A percentile compares a stretch with the other conserved stretches of the same genome.
Evolutionary conservation across 1,140 invertebrate species (phyloP).

Genomic region (Drosophila teissieri): DNA sequence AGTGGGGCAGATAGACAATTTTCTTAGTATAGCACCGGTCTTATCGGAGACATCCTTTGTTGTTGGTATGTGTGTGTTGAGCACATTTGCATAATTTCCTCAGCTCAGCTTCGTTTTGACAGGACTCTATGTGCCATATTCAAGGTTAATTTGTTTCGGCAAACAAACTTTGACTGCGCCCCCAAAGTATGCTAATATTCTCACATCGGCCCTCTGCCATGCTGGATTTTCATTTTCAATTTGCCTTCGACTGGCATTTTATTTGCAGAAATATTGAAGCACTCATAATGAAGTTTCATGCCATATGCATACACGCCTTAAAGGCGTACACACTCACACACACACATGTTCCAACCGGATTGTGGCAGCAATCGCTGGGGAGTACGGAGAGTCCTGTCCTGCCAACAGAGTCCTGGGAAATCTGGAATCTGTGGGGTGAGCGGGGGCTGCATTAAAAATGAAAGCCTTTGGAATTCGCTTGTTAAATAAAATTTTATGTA

Average conservation of each 20-base stretch:
- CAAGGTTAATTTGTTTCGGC: slow-evolving; percentile 77
- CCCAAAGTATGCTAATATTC: slow-evolving; percentile 77
- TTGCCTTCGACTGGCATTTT: slow-evolving; percentile 48
- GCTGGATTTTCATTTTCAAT: slow-evolving; percentile 52
- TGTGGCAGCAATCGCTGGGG: slow-evolving; percentile 36
- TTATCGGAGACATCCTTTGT: slow-evolving; percentile 46
- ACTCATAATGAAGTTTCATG: slow-evolving; percentile 68
- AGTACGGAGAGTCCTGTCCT: slow-evolving; percentile 2
- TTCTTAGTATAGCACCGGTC: slow-evolving; percentile 14
- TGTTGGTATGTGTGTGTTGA: slow-evolving; percentile 13
- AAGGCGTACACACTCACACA: slow-evolving; percentile 22
- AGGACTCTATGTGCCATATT: slow-evolving; percentile 41
- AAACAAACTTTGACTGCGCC: slow-evolving; percentile 65
- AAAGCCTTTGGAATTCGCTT: slow-evolving; percentile 64
- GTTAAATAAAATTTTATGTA: slow-evolving; percentile 65
- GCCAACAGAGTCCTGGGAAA: neutral
- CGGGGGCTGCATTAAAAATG: slow-evolving; percentile 52
- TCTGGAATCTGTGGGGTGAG: slow-evolving; percentile 1
- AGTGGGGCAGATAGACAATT: neutral
- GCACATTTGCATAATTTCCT: slow-evolving; percentile 61
- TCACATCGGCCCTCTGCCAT: slow-evolving; percentile 2
- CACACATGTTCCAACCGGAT: slow-evolving; percentile 6
- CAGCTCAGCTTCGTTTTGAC: slow-evolving; percentile 34
- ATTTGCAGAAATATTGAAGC: slow-evolving; percentile 62
- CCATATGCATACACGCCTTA: slow-evolving; percentile 58